These are phyloP conservation scores for Mungos mungo DNA, from an alignment of 2,113 vertebrate genomes.

Conservation along the genomic window DNA sequence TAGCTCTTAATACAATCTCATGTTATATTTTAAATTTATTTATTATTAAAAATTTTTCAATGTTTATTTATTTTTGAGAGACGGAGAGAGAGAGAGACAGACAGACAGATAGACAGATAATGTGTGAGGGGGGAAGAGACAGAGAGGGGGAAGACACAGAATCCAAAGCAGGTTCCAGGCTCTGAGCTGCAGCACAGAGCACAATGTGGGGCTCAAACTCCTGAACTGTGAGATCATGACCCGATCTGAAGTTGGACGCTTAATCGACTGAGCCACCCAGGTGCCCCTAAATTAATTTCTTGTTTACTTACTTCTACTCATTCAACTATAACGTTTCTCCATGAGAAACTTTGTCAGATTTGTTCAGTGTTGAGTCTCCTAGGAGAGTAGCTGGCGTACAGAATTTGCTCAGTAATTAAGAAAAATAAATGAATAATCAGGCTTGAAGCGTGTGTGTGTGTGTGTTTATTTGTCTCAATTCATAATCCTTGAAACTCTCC, in stretches of 20 bases:
- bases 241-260: too few species aligned
- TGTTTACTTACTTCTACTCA: background rate
- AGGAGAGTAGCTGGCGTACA: background rate
- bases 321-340: background rate
- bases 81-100: too few species aligned
- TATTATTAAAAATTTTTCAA: too few species aligned
- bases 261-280: too few species aligned
- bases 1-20: background rate
- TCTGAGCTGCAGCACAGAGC: too few species aligned
- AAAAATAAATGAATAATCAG: background rate
- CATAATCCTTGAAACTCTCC: background rate
- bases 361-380: background rate
- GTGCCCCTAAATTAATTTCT: background rate
- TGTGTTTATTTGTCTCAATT: background rate
- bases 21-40: background rate
- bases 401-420: background rate
- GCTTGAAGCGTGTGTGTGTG: background rate
- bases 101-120: too few species aligned
- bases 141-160: too few species aligned
- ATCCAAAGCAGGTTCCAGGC: too few species aligned
- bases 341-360: background rate
- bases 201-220: too few species aligned
- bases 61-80: too few species aligned
- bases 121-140: too few species aligned
- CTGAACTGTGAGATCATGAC: too few species aligned